Base-by-base conservation (phyloP, 2,113 vertebrate species). In the Bothrops jararaca region DNA sequence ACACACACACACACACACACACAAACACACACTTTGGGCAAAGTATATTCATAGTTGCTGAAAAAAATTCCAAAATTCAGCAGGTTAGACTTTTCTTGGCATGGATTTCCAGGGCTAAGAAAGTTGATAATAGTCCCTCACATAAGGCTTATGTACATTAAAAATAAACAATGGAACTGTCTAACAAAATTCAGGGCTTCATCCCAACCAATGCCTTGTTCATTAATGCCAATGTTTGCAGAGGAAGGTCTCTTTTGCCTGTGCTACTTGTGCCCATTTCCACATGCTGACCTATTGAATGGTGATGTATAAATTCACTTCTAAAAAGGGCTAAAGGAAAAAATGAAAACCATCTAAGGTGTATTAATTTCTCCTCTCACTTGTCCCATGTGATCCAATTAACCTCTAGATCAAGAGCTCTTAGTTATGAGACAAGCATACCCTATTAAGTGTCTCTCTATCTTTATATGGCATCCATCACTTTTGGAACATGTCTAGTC, bases 31-130 rank as follows among this genome's bases (percentile, higher is more conserved):
- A 34, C 39, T 94, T 54, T 95, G 91, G 87, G 64, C 95, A 89
- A 48, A n/a, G 39, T 11, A n/a, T 53, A 48, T n/a, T 34, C 74
- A 80, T 23, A 54, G 48, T 80, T 34, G 39, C 64, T 74, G 12
- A 45, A 48, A n/a, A 15, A 45, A 5, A 86, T 26, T 85, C 57
- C 92, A 88, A 88, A n/a, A 92, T 90, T 94, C 91, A 88, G 94
- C 90, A 86, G 58, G 91, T 91, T 45, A 0, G 89, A 53, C 69
- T 94, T 93, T 90, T 95, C 0, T 0, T 89, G 93, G 94, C 64
- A 26, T 91, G 80, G 1, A 15, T 91, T 74, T 74, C n/a, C 2
- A 34, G 64, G n/a, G 13, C 29, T 5, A 5, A 34, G 64, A n/a
- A 69, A 13, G 12, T n/a, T 69, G 4, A 34, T 13, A 34, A 18